phyloP scores from a whole-genome alignment of 2,888 invertebrate genomes.

The Petrolisthes cinctipes region DNA sequence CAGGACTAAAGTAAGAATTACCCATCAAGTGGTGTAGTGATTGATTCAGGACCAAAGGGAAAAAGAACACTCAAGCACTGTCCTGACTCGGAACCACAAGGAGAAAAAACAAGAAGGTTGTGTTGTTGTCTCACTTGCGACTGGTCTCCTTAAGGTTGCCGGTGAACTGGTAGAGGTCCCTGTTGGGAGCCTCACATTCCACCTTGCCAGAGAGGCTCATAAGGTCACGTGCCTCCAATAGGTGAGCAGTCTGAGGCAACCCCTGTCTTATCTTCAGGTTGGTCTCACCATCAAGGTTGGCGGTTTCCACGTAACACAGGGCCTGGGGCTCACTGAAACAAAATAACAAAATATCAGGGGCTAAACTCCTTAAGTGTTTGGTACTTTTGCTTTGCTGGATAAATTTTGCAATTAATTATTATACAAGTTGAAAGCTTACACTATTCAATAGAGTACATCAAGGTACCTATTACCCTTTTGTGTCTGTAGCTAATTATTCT shows the following conservation, averaged over 20 bases:
- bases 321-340: constrained; percentile 90
- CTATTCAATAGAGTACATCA: no score
- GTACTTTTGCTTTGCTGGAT: no score
- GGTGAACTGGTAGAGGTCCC: constrained; percentile 96
- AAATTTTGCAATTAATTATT: no score
- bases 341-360: constrained; percentile 49
- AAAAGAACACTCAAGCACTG: no score
- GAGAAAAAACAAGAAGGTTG: no score
- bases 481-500: no score
- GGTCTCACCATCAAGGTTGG: constrained; percentile 98
- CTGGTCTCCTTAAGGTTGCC: constrained; percentile 86
- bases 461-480: no score
- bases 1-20: no score
- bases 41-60: no score
- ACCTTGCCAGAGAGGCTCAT: constrained; percentile 81
- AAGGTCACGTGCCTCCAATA: constrained; percentile 81
- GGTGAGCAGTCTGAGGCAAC: constrained; percentile 80
- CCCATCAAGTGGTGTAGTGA: no score
- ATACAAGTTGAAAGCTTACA: no score
- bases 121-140: constrained; percentile 76
- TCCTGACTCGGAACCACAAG: no score
- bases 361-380: background rate
- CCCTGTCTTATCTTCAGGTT: constrained; percentile 98
- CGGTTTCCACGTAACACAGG: constrained; percentile 98
- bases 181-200: constrained; percentile 96